phyloP scores from a whole-genome alignment of 2,113 vertebrate species.

The Forbesichthys papilliferus region DNA sequence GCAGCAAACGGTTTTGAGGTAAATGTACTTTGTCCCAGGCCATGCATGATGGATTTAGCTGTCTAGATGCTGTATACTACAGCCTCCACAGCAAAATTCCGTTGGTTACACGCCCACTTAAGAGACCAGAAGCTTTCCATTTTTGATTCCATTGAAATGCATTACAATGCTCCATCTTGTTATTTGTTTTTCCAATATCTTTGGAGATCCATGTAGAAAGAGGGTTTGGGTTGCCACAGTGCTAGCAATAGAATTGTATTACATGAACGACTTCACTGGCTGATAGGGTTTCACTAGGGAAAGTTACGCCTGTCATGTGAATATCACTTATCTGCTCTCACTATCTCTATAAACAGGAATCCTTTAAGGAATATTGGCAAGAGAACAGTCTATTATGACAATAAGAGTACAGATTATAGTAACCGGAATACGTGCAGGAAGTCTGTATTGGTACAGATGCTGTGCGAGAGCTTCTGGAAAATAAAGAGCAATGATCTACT shows the following conservation, averaged over 20 bases:
- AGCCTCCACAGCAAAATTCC: too few relatives aligned
- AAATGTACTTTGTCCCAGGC: too few relatives aligned
- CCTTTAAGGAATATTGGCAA: constrained; percentile 1
- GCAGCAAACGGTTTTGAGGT: too few relatives aligned
- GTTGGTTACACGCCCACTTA: too few relatives aligned
- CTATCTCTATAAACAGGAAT: not conserved
- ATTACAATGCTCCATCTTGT: too few relatives aligned
- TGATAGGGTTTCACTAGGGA: not conserved
- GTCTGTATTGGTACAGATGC: constrained; percentile 1
- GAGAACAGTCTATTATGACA: not conserved
- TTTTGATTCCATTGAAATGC: too few relatives aligned
- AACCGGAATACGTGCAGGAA: not conserved
- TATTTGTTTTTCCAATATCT: too few relatives aligned
- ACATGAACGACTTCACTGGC: not conserved
- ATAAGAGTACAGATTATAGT: not conserved
- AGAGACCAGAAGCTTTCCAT: too few relatives aligned
- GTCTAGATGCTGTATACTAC: too few relatives aligned
- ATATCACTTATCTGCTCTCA: not conserved
- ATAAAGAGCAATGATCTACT: not conserved
- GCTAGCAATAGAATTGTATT: not conserved
- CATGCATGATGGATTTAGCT: too few relatives aligned
- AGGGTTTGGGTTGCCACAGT: too few relatives aligned
- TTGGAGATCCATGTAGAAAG: too few relatives aligned
- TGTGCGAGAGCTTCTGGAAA: not conserved
- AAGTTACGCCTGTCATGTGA: not conserved